Evolutionary conservation across 2,797 vertebrate species (phyloP).

Genomic region (Alectoris magna): DNA sequence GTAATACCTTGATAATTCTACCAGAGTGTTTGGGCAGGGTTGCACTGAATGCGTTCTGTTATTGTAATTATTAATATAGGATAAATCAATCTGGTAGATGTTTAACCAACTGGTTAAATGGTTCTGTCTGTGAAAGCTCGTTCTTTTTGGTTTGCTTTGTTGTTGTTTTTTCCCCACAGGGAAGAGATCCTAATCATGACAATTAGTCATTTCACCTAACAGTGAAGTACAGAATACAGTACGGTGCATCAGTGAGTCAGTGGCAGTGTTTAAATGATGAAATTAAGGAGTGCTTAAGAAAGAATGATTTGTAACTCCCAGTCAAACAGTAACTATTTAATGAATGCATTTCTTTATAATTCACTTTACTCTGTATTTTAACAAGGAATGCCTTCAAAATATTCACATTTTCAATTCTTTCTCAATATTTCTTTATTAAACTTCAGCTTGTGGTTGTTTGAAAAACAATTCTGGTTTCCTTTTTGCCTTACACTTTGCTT

Average conservation of each 20-base stretch:
- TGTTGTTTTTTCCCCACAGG: background rate
- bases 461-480: slow-evolving; percentile 44
- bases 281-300: background rate
- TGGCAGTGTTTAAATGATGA: background rate
- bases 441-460: background rate
- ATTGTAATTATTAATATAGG: background rate
- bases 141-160: background rate
- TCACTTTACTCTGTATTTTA: background rate
- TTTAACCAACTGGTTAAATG: background rate
- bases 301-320: background rate
- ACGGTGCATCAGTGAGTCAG: background rate
- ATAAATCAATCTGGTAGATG: background rate
- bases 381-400: background rate
- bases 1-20: background rate
- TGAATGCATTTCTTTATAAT: background rate
- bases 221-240: background rate
- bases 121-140: background rate
- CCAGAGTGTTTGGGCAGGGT: background rate
- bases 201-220: background rate
- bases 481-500: slow-evolving; percentile 44
- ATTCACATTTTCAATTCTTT: background rate
- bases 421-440: background rate
- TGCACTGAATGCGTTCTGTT: background rate
- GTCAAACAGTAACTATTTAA: background rate
- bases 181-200: background rate